Evolutionary conservation across 53 echinoderm and acorn worm genomes (phyloP), one percentile per base, ranked within the genome.

Genomic region (Zoroaster sp.): DNA sequence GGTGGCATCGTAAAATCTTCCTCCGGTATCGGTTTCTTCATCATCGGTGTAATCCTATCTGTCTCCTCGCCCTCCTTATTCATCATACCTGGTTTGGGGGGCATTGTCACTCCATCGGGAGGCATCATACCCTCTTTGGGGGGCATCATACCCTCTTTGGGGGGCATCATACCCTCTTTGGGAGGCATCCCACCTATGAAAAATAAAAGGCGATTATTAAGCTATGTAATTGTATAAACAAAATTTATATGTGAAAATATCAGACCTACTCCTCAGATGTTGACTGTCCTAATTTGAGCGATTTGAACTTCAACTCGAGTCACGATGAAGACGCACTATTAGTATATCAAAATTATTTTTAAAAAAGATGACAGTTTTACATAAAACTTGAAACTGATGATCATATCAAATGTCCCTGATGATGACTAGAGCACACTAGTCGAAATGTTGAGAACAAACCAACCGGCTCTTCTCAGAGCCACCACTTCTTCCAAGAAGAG

Each of bases 131-230:
- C 74, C 33, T 51, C 23, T 41, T 87, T 87, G 14, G 87, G 87
- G 37, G 75, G 87, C 75, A 88, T 88, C 41, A 31, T 81, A 20
- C 21, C 80, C 23, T 40, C 66, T 35, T 80, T 40, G 20, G 53
- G 54, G 47, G 89, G 78, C 89, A 89, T 54, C 51, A 69, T 77
- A 18, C 77, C 83, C 51, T 47, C 89, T 69, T 89, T 78, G 15
- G 87, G 91, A 1, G 91, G 91, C 91, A 91, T 90, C 63, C 63
- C 87, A 87, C 87, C 87, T 73, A 40, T 40, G 43, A 20, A 59
- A 23, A 37, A 37, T 78, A 11, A 55, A 55, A 55, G n/a, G 25
- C 55, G 25, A 25, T 21, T 21, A 55, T 20, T 21, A n/a, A n/a
- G n/a, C n/a, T n/a, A n/a, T n/a, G n/a, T 14, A 69, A 69, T 69